Evolutionary conservation across 2,113 vertebrate genomes (phyloP).

Genomic region (Pachyramphus minor): DNA sequence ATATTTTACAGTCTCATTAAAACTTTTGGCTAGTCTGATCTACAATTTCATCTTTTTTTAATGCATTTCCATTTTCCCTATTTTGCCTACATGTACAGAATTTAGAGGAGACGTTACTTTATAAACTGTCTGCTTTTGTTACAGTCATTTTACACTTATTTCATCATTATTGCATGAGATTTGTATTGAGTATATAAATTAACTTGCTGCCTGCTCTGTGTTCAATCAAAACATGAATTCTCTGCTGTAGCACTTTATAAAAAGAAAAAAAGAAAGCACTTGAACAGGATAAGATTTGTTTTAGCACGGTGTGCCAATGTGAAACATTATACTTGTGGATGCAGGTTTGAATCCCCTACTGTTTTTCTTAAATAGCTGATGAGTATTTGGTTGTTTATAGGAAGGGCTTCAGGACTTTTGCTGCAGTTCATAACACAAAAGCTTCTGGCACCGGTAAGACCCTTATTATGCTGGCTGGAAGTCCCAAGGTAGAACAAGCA

Average conservation of each 20-base stretch:
- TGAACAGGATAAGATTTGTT: neutral
- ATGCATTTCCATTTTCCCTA: constrained; percentile 51
- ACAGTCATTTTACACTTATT: constrained; percentile 54
- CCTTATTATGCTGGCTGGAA: neutral
- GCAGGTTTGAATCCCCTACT: neutral
- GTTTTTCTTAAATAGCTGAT: neutral
- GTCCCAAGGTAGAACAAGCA: neutral
- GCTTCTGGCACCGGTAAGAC: neutral
- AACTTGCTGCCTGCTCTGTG: neutral
- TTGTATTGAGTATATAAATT: constrained; percentile 33
- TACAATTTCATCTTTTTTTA: constrained; percentile 57
- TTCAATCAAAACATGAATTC: constrained; percentile 20
- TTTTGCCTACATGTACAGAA: constrained; percentile 8
- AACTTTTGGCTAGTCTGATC: constrained; percentile 34
- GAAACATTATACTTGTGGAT: neutral
- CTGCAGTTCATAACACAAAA: neutral
- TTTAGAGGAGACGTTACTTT: constrained; percentile 50
- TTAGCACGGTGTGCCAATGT: neutral
- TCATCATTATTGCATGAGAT: constrained; percentile 33
- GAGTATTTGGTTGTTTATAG: neutral
- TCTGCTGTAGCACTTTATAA: neutral
- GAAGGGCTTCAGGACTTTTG: neutral
- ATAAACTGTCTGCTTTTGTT: constrained; percentile 51
- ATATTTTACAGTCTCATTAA: constrained; percentile 67
- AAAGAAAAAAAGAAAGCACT: neutral